A percentile compares a stretch with the other conserved stretches of the same genome.
These are phyloP conservation scores for Aphelocoma californica DNA, from an alignment of 2,797 vertebrate species.

Conservation along the genomic window DNA sequence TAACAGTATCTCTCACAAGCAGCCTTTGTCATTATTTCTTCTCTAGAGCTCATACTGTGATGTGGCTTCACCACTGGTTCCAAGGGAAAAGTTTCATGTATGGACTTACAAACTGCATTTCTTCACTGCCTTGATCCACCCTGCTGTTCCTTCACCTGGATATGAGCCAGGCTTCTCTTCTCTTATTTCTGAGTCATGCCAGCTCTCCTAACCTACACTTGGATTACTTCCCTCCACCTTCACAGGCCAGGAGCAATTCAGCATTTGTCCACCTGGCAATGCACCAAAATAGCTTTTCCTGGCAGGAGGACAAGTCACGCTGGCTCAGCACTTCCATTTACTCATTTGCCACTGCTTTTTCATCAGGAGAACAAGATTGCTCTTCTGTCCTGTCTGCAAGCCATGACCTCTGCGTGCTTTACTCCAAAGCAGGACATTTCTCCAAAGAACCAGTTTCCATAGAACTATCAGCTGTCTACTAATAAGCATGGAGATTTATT, in stretches of 20 bases:
- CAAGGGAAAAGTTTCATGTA: background rate
- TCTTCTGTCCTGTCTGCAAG: background rate
- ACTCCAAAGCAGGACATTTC: background rate
- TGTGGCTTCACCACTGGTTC: background rate
- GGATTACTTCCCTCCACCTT: background rate
- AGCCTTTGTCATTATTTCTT: background rate
- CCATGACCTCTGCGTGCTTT: background rate
- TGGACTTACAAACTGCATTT: background rate
- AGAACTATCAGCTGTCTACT: background rate
- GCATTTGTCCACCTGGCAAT: constrained; percentile 18
- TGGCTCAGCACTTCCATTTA: constrained; percentile 24
- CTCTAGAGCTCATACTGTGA: background rate
- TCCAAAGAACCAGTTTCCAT: background rate
- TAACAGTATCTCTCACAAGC: background rate
- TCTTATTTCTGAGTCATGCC: background rate
- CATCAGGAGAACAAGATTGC: background rate
- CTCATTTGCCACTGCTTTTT: constrained; percentile 16
- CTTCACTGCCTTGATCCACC: background rate
- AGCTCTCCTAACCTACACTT: background rate
- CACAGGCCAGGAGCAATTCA: background rate
- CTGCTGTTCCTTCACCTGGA: background rate
- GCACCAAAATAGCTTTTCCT: constrained; percentile 8
- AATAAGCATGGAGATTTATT: background rate
- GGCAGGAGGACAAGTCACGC: background rate
- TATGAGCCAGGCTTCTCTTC: background rate